Percentiles rank a stretch among this genome's conserved stretches.
Conservation (phyloP, 2,888 invertebrate genomes). For the Cantharis flavilabris region DNA sequence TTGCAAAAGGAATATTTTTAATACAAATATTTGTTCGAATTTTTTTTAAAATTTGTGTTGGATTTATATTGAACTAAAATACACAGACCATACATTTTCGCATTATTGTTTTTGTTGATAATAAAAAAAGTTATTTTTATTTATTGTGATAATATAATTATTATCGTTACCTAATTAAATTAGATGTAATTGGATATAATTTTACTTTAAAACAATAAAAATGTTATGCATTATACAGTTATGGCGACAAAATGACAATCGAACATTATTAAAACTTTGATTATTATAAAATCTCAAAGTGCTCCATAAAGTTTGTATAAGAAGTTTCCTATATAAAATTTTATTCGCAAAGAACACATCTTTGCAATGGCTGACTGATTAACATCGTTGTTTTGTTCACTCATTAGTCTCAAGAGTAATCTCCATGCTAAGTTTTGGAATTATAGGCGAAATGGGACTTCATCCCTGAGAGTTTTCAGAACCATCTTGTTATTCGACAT, state of each 20-base stretch:
- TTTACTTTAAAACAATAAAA: neutral
- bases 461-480: conserved; percentile 32
- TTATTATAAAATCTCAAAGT: neutral
- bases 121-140: neutral
- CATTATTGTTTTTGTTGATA: too few species aligned
- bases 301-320: neutral
- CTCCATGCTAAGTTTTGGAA: conserved; percentile 48
- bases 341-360: conserved; percentile 40
- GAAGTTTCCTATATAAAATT: conserved; percentile 15
- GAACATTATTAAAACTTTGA: neutral
- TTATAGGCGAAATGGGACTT: conserved; percentile 40
- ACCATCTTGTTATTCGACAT: conserved; percentile 22
- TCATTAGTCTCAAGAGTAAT: conserved; percentile 46
- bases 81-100: too few species aligned
- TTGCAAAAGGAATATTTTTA: too few species aligned
- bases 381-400: conserved; percentile 47
- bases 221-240: neutral
- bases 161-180: too few species aligned
- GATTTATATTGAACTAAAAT: too few species aligned
- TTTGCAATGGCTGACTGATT: conserved; percentile 48
- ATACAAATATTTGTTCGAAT: too few species aligned
- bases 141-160: too few species aligned
- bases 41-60: too few species aligned
- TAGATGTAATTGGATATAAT: too few species aligned
- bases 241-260: neutral